Evolutionary conservation across 2,888 invertebrate species (phyloP).

Genomic region (Tenodera sinensis): DNA sequence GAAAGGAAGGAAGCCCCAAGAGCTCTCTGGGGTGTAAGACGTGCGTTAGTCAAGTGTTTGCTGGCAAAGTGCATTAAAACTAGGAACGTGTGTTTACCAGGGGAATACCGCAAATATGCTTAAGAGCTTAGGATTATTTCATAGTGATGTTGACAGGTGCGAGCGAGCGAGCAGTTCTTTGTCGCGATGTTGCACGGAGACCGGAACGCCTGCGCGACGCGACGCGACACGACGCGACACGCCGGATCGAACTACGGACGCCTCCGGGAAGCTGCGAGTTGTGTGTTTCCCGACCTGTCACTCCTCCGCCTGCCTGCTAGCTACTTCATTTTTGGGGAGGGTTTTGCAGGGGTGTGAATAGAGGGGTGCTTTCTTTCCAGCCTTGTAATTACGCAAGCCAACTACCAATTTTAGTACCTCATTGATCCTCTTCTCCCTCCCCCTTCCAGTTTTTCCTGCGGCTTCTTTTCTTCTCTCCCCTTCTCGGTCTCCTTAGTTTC

Average conservation of each 20-base stretch:
- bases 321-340: background rate
- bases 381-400: background rate
- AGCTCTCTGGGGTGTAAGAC: too few species aligned
- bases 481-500: background rate
- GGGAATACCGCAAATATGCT: background rate
- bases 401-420: background rate
- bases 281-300: background rate
- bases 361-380: background rate
- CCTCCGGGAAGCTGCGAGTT: background rate
- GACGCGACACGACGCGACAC: background rate
- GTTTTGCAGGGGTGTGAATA: background rate
- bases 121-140: background rate
- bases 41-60: too few species aligned
- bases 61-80: too few species aligned
- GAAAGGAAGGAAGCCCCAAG: too few species aligned
- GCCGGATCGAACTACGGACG: background rate
- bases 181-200: background rate
- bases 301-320: background rate
- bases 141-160: background rate
- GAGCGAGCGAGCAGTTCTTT: background rate
- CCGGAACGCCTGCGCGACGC: background rate
- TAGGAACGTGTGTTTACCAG: background rate
- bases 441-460: background rate
- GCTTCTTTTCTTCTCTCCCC: background rate
- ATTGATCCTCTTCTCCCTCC: background rate